Evolutionary conservation across 2,797 vertebrate genomes (phyloP).

Genomic region (Enteromius treurensis): DNA sequence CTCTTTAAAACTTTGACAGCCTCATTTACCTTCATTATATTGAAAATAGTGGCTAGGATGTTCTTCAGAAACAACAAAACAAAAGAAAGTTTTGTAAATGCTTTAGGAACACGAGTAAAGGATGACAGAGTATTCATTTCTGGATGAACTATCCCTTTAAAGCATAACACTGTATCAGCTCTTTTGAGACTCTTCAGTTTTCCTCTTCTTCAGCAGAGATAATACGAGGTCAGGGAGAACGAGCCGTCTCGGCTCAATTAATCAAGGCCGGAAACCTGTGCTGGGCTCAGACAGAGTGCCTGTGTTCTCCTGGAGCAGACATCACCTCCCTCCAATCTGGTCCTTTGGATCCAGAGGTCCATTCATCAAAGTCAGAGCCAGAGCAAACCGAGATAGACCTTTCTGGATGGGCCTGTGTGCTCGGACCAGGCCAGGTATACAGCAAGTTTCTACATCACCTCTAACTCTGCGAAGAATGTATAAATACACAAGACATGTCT

Average conservation of each 20-base stretch:
- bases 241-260: constrained; percentile 52
- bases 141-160: constrained; percentile 5
- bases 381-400: constrained; percentile 49
- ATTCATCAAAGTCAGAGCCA: constrained; percentile 75
- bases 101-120: background rate
- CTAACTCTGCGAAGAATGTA: constrained; percentile 27
- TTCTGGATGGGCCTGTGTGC: constrained; percentile 30
- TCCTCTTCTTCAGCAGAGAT: constrained; percentile 76
- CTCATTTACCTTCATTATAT: background rate
- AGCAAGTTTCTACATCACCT: constrained; percentile 42
- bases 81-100: background rate
- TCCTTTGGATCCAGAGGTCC: constrained; percentile 63
- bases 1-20: background rate
- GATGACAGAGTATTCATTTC: background rate
- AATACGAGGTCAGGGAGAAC: constrained; percentile 66
- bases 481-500: constrained; percentile 64
- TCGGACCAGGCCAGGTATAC: constrained; percentile 26
- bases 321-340: constrained; percentile 34
- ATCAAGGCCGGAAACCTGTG: constrained; percentile 27
- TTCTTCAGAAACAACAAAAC: background rate
- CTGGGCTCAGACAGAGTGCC: constrained; percentile 33
- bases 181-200: constrained; percentile 46
- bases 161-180: constrained; percentile 1
- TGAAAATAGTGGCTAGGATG: background rate
- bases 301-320: constrained; percentile 39